Percentiles rank a stretch among this genome's conserved stretches.
phyloP scores from a whole-genome alignment of 2,797 vertebrate species.

The Coluber constrictor region DNA sequence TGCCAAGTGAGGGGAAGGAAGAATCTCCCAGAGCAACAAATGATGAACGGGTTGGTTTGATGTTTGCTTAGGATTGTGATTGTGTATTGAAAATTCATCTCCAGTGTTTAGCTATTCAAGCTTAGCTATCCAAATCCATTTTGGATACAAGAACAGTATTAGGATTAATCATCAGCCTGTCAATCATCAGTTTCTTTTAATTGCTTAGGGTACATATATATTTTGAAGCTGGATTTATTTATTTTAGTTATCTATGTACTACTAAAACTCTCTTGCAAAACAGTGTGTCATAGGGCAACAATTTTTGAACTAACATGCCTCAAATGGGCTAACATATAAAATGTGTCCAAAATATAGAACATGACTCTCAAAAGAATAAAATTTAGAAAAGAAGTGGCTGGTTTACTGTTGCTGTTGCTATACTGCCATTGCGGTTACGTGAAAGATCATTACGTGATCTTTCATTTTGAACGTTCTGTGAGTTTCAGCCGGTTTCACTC shows the following conservation, averaged over 20 bases:
- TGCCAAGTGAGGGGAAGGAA: constrained; percentile 82
- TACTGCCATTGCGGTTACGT: neutral
- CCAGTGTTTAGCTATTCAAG: neutral
- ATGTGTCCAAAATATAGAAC: neutral
- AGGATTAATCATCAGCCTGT: neutral
- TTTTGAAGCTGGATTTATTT: neutral
- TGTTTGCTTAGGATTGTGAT: neutral
- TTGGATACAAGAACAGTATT: neutral
- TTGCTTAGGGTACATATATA: neutral
- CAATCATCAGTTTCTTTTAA: neutral
- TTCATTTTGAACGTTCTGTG: neutral
- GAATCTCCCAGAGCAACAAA: constrained; percentile 84
- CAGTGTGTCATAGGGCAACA: neutral
- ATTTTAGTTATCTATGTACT: neutral
- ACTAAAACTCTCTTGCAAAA: neutral
- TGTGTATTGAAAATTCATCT: neutral
- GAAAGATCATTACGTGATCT: neutral
- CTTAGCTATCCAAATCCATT: neutral
- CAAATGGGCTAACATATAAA: neutral
- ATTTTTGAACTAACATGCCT: neutral
- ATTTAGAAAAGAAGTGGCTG: neutral
- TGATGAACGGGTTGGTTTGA: constrained; percentile 85
- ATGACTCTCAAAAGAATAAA: neutral
- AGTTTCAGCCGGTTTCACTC: neutral
- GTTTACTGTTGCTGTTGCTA: neutral